phyloP scores from a whole-genome alignment of 2,888 invertebrate genomes.

The Hemicrepidius hirtus region DNA sequence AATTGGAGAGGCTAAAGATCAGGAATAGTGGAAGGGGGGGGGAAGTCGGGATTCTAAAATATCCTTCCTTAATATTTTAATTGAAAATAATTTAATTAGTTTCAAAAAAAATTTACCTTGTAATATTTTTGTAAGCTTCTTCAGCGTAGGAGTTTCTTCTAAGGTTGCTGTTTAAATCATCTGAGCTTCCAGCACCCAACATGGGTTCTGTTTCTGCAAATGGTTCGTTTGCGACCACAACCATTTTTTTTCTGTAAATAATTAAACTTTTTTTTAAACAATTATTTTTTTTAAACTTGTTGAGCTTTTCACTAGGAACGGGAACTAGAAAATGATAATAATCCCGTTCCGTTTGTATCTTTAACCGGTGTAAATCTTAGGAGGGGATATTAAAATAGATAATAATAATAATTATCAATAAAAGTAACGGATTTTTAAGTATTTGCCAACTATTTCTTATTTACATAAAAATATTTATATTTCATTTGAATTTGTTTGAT shows the following conservation, averaged over 20 bases:
- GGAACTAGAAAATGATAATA: too few species aligned
- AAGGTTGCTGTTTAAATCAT: slow-evolving; percentile 56
- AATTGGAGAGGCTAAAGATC: too few species aligned
- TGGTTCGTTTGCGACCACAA: slow-evolving; percentile 66
- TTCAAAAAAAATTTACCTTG: slow-evolving; percentile 63
- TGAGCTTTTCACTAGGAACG: too few species aligned
- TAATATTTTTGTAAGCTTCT: slow-evolving; percentile 65
- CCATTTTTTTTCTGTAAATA: slow-evolving; percentile 59
- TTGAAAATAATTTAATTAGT: too few species aligned
- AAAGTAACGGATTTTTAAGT: slow-evolving; percentile 4
- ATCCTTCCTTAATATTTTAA: too few species aligned
- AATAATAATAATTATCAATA: background rate
- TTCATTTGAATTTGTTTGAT: slow-evolving; percentile 16
- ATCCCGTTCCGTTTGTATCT: too few species aligned
- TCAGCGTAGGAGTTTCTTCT: slow-evolving; percentile 58
- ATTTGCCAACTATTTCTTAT: background rate
- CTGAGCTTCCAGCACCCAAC: slow-evolving; percentile 55
- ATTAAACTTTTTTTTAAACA: background rate
- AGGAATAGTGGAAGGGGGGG: too few species aligned
- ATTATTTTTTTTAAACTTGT: too few species aligned
- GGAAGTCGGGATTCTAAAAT: too few species aligned
- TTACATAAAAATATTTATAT: background rate
- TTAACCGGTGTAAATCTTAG: background rate
- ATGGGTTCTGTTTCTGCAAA: slow-evolving; percentile 65
- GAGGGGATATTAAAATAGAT: too few species aligned